These are phyloP conservation scores for Listronotus bonariensis DNA, from an alignment of 1,140 invertebrate genomes.

Conservation along the genomic window DNA sequence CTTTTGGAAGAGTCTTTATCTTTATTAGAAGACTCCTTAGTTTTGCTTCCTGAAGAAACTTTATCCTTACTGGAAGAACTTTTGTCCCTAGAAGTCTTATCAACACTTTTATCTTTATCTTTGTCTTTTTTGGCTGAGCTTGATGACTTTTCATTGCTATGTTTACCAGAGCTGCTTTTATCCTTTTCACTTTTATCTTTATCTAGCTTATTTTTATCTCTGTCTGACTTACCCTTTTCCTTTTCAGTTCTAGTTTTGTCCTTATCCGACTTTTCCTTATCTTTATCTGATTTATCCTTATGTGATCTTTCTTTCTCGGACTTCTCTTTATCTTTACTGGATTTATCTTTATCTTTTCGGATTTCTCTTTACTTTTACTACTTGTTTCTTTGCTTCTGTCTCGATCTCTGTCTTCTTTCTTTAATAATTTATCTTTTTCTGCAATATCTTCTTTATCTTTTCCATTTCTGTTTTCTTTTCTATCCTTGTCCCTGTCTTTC, in stretches of 20 bases:
- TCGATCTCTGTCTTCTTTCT: conserved; percentile 46
- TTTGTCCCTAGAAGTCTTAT: conserved; percentile 35
- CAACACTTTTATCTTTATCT: conserved; percentile 19
- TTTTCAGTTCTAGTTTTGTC: conserved; percentile 25
- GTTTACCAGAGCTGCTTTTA: conserved; percentile 40
- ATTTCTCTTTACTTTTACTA: conserved; percentile 35
- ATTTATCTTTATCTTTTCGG: conserved; percentile 47
- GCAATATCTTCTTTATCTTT: conserved; percentile 39
- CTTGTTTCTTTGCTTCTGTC: conserved; percentile 47
- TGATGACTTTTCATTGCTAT: conserved; percentile 43
- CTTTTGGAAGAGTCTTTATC: conserved; percentile 28
- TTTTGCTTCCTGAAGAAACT: conserved; percentile 49
- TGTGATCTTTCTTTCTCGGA: conserved; percentile 23
- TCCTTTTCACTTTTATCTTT: conserved; percentile 32
- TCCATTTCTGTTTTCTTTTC: conserved; percentile 40
- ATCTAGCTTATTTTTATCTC: conserved; percentile 37
- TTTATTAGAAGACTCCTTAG: conserved; percentile 27
- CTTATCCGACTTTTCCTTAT: conserved; percentile 38
- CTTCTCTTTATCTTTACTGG: conserved; percentile 37
- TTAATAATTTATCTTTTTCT: conserved; percentile 41
- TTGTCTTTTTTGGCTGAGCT: conserved; percentile 34
- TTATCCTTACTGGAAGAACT: conserved; percentile 51
- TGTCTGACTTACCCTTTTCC: conserved; percentile 36
- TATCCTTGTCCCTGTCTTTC: conserved; percentile 53
- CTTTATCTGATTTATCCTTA: conserved; percentile 29